phyloP scores from a whole-genome alignment of 2,888 invertebrate genomes.

The Altica lythri region DNA sequence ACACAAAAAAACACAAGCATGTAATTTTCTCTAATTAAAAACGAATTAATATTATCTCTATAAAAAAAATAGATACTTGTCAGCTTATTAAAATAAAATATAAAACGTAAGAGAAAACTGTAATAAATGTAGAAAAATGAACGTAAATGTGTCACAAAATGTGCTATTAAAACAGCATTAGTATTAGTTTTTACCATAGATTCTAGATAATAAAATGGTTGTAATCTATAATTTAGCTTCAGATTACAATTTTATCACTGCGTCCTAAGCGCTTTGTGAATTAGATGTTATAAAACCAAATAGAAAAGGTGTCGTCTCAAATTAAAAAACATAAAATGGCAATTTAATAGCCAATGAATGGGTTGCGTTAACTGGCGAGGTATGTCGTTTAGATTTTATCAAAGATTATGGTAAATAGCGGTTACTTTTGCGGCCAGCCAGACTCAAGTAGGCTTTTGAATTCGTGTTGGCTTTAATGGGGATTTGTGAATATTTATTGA shows the following conservation, averaged over 20 bases:
- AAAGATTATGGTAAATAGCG: slow-evolving; percentile 27
- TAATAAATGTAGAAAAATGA: too few species aligned
- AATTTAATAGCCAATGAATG: slow-evolving; percentile 13
- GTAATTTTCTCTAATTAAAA: too few species aligned
- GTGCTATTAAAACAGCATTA: slow-evolving; percentile 1
- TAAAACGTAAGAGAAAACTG: too few species aligned
- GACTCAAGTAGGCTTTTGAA: slow-evolving; percentile 19
- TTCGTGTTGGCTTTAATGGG: slow-evolving; percentile 21
- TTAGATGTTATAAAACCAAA: slow-evolving; percentile 4
- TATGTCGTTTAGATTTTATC: slow-evolving; percentile 24
- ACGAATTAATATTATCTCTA: too few species aligned
- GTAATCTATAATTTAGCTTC: background rate
- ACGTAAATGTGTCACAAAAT: too few species aligned
- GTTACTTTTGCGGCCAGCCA: slow-evolving; percentile 22
- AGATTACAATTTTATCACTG: background rate
- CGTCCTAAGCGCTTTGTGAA: background rate
- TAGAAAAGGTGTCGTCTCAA: background rate
- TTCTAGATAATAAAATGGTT: background rate
- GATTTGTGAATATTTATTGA: slow-evolving; percentile 23
- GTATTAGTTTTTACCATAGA: background rate
- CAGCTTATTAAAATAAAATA: too few species aligned
- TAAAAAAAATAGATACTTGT: too few species aligned
- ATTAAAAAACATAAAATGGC: slow-evolving; percentile 18
- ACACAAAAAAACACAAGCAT: too few species aligned
- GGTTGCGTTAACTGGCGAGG: slow-evolving; percentile 5